These are phyloP conservation scores for Nemoura dubitans DNA, from an alignment of 2,888 invertebrate genomes.

Conservation along the genomic window DNA sequence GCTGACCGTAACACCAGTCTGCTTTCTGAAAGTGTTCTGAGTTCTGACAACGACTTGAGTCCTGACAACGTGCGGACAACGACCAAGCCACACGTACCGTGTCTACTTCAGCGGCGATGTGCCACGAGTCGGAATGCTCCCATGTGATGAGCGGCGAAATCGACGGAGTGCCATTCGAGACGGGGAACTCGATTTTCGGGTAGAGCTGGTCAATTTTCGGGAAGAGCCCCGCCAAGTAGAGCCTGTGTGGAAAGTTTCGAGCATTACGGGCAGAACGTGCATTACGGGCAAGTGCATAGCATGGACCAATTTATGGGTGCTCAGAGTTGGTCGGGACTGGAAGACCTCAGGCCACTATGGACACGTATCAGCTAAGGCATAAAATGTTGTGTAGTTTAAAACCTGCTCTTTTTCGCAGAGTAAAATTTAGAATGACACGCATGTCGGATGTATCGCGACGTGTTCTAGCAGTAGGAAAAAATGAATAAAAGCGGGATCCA, in stretches of 20 bases:
- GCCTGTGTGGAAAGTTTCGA: constrained; percentile 60
- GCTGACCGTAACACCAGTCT: too few relatives aligned
- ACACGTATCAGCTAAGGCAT: too few relatives aligned
- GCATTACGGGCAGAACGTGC: not conserved
- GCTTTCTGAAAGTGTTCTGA: not conserved
- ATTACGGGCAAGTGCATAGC: too few relatives aligned
- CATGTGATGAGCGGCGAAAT: constrained; percentile 65
- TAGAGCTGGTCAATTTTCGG: constrained; percentile 63
- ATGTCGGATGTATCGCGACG: too few relatives aligned
- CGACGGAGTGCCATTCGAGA: constrained; percentile 66
- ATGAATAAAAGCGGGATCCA: not conserved
- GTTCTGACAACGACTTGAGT: not conserved
- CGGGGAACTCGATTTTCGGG: constrained; percentile 63
- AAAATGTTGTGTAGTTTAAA: too few relatives aligned
- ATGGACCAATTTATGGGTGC: too few relatives aligned
- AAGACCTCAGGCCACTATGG: too few relatives aligned
- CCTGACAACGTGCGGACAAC: not conserved
- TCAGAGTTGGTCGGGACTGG: too few relatives aligned
- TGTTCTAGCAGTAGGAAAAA: too few relatives aligned
- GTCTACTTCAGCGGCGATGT: constrained; percentile 57
- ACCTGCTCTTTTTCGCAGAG: too few relatives aligned
- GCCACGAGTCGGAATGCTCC: constrained; percentile 69
- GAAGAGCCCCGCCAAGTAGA: constrained; percentile 65
- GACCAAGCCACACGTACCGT: not conserved
- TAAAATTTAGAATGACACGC: too few relatives aligned